Conservation (phyloP, 2,888 invertebrate species). For the Eristalinus aeneus region DNA sequence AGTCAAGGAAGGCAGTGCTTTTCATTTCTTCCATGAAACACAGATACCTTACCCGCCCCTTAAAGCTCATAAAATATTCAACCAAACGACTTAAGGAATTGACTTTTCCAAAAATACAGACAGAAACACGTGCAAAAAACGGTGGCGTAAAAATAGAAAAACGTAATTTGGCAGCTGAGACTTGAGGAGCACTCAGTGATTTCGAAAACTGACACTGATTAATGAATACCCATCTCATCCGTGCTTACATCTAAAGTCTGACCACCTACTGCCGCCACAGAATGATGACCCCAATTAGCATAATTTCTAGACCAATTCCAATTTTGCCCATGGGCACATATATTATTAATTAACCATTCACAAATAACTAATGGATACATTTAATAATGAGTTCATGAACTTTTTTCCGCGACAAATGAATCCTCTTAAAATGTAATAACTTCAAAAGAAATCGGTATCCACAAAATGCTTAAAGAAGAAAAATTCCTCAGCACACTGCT, state of each 20-base stretch:
- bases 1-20: background rate
- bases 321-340: background rate
- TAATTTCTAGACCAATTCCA: background rate
- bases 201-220: background rate
- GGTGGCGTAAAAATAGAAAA: background rate
- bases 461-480: background rate
- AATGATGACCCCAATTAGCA: background rate
- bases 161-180: background rate
- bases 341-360: background rate
- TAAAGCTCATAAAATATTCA: background rate
- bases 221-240: background rate
- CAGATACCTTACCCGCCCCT: background rate
- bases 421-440: background rate
- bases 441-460: background rate
- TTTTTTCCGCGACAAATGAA: background rate
- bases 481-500: background rate
- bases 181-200: background rate
- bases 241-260: background rate
- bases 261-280: background rate
- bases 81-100: constrained; percentile 21
- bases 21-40: background rate
- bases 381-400: background rate
- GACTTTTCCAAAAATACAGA: background rate
- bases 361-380: background rate
- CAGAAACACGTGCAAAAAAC: background rate